A percentile compares a stretch with the other conserved stretches of the same genome.
phyloP scores from a whole-genome alignment of 2,797 vertebrate species.

The Syngnathus rostellatus region DNA sequence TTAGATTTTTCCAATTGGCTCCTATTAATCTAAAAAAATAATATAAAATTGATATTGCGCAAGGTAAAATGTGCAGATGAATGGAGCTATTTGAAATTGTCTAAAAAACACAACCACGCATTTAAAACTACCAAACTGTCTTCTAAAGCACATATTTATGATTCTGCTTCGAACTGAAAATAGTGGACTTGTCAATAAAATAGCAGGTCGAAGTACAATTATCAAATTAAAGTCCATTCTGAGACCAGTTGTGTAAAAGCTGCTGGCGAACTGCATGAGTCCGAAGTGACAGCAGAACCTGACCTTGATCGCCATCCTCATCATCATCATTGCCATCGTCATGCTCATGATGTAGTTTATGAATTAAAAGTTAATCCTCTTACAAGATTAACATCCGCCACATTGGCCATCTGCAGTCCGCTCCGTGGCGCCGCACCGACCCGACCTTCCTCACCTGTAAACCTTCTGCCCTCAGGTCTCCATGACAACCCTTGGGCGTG shows the following conservation, averaged over 20 bases:
- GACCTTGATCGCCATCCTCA: slow-evolving; percentile 29
- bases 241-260: slow-evolving; percentile 7
- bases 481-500: slow-evolving; percentile 97
- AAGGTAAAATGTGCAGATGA: background rate
- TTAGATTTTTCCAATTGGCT: no score
- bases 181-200: background rate
- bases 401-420: slow-evolving; percentile 54
- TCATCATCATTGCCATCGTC: slow-evolving; percentile 37
- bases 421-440: slow-evolving; percentile 26
- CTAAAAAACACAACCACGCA: background rate
- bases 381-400: slow-evolving; percentile 57
- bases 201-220: background rate
- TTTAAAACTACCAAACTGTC: background rate
- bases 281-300: slow-evolving; percentile 11
- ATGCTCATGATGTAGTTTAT: slow-evolving; percentile 57
- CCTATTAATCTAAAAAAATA: no score
- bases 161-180: background rate
- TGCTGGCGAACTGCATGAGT: background rate
- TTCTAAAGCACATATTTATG: background rate
- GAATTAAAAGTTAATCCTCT: slow-evolving; percentile 66
- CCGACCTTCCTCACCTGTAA: slow-evolving; percentile 21
- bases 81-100: background rate
- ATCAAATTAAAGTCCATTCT: background rate
- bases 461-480: slow-evolving; percentile 70
- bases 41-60: no score